Conservation (phyloP, 1,140 invertebrate species). For the Lordiphosa mommai region DNA sequence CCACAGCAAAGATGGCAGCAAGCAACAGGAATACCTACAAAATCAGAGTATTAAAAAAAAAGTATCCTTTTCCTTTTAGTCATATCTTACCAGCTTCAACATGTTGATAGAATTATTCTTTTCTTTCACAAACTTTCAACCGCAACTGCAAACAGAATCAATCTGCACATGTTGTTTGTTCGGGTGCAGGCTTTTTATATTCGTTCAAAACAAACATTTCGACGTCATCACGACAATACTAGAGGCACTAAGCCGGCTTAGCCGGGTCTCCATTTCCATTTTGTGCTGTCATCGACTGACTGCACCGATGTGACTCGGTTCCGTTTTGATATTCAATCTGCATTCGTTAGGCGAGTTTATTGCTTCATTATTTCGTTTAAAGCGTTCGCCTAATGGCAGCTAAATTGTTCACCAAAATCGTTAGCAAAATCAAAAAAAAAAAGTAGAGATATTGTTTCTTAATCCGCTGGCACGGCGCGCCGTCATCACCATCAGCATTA, state of each 20-base stretch:
- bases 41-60: background rate
- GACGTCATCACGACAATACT: conserved; percentile 11
- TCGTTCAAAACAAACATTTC: conserved; percentile 20
- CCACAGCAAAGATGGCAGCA: conserved; percentile 53
- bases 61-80: conserved; percentile 5
- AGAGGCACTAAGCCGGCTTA: conserved; percentile 25
- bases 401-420: conserved; percentile 19
- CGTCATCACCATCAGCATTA: conserved; percentile 25
- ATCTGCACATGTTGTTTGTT: conserved; percentile 37
- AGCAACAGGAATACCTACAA: conserved; percentile 56
- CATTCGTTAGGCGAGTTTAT: conserved; percentile 52
- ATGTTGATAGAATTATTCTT: conserved; percentile 36
- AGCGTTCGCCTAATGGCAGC: conserved; percentile 45
- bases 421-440: conserved; percentile 14
- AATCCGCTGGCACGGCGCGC: conserved; percentile 49
- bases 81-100: conserved; percentile 60
- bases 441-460: conserved; percentile 60
- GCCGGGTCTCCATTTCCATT: background rate
- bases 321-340: conserved; percentile 58
- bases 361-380: conserved; percentile 57
- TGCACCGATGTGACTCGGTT: conserved; percentile 31
- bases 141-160: conserved; percentile 26
- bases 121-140: too few relatives aligned
- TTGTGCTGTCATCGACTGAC: conserved; percentile 21
- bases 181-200: conserved; percentile 41